Evolutionary conservation across 35 echinoderm and acorn worm genomes (phyloP).

Genomic region (Amphiura filiformis): DNA sequence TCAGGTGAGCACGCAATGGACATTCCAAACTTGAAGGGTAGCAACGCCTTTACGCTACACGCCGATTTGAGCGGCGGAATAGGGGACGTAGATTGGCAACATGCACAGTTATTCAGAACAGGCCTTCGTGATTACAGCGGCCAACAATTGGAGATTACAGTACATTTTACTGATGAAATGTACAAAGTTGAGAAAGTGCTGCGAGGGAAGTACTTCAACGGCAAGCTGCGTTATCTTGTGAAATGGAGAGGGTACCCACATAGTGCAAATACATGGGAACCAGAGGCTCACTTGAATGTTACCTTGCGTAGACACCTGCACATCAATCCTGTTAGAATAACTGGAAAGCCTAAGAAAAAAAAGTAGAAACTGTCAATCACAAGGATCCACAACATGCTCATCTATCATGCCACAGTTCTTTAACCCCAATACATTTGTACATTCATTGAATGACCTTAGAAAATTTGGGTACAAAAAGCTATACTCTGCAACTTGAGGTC

Average conservation of each 20-base stretch:
- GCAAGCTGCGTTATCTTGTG: neutral
- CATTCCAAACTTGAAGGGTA: neutral
- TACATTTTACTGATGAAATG: neutral
- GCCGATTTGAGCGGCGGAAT: constrained; percentile 61
- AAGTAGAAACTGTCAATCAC: too few species aligned
- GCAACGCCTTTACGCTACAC: constrained; percentile 12
- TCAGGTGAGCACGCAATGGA: neutral
- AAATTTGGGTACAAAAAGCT: too few species aligned
- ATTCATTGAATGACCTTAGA: too few species aligned
- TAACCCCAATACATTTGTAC: too few species aligned
- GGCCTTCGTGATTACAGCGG: constrained; percentile 27
- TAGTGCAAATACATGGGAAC: neutral
- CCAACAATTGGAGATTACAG: constrained; percentile 47
- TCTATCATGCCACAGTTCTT: too few species aligned
- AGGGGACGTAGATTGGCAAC: constrained; percentile 65
- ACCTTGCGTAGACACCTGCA: neutral
- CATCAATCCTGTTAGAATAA: neutral
- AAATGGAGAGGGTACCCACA: neutral
- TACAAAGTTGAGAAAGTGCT: neutral
- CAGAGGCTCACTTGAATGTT: neutral
- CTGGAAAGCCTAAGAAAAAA: too few species aligned
- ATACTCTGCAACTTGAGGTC: too few species aligned
- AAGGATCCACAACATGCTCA: too few species aligned
- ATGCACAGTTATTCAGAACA: constrained; percentile 73
- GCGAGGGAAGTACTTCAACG: neutral